phyloP scores from a whole-genome alignment of 2,797 vertebrate species.

The Delichon dasypus region DNA sequence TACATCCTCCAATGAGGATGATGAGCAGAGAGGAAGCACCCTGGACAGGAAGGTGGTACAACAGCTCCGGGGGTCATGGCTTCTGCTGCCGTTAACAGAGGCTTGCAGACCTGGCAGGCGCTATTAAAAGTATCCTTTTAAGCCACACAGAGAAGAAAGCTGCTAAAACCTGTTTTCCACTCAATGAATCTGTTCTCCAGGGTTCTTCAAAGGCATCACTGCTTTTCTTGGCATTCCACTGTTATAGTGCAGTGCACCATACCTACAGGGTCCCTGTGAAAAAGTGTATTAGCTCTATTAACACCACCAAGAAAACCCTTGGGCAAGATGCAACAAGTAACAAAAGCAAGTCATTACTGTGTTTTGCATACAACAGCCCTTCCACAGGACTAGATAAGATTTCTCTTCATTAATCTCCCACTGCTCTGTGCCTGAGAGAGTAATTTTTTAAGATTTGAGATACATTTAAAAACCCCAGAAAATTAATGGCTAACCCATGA shows the following conservation, averaged over 20 bases:
- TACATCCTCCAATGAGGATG: not conserved
- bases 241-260: not conserved
- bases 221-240: not conserved
- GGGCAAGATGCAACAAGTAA: too few species aligned
- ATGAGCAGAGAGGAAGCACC: not conserved
- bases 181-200: not conserved
- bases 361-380: not conserved
- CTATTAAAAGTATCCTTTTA: not conserved
- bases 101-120: not conserved
- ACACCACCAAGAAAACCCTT: too few species aligned
- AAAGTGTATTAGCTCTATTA: not conserved
- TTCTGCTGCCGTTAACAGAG: not conserved
- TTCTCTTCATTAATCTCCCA: not conserved
- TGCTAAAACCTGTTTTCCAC: not conserved
- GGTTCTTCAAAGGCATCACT: not conserved
- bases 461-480: not conserved
- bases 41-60: accelerated
- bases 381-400: not conserved
- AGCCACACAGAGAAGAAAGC: not conserved
- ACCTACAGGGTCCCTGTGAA: not conserved
- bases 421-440: not conserved
- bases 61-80: not conserved
- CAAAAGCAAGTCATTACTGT: not conserved
- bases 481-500: not conserved
- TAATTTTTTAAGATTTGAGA: not conserved